A percentile compares a stretch with the other conserved stretches of the same genome.
phyloP scores from a whole-genome alignment of 2,113 vertebrate species.

The Orycteropus afer region DNA sequence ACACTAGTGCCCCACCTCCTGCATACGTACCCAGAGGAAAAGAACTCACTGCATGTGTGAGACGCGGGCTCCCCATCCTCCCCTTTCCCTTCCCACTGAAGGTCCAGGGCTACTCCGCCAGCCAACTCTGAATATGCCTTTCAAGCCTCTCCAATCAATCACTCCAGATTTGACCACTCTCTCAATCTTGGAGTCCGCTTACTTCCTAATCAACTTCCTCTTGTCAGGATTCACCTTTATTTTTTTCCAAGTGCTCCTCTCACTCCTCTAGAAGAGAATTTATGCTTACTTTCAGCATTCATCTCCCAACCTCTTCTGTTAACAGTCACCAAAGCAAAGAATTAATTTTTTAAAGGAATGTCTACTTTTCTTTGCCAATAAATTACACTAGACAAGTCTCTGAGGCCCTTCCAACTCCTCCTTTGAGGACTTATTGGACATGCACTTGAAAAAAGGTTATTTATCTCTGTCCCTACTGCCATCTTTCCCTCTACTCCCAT shows the following conservation, averaged over 20 bases:
- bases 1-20: not conserved
- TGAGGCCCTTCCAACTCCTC: conserved; percentile 59
- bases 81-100: not conserved
- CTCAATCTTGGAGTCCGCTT: not conserved
- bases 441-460: conserved; percentile 74
- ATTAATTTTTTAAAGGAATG: conserved; percentile 72
- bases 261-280: conserved; percentile 59
- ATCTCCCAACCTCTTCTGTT: conserved; percentile 63
- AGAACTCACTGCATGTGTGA: not conserved
- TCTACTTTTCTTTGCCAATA: conserved; percentile 67
- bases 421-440: conserved; percentile 17
- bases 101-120: not conserved
- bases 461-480: conserved; percentile 66
- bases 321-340: conserved; percentile 68
- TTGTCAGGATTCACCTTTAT: conserved; percentile 59
- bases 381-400: conserved; percentile 74
- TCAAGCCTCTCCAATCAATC: conserved; percentile 30
- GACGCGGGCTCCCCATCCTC: not conserved
- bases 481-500: conserved; percentile 51
- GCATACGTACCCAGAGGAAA: not conserved
- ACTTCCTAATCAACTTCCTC: conserved; percentile 62
- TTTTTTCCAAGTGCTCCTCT: not conserved
- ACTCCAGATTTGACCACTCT: not conserved
- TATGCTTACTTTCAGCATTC: conserved; percentile 63
- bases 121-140: not conserved